Conservation (phyloP, 2,888 invertebrate species). For the Erebia aethiops region DNA sequence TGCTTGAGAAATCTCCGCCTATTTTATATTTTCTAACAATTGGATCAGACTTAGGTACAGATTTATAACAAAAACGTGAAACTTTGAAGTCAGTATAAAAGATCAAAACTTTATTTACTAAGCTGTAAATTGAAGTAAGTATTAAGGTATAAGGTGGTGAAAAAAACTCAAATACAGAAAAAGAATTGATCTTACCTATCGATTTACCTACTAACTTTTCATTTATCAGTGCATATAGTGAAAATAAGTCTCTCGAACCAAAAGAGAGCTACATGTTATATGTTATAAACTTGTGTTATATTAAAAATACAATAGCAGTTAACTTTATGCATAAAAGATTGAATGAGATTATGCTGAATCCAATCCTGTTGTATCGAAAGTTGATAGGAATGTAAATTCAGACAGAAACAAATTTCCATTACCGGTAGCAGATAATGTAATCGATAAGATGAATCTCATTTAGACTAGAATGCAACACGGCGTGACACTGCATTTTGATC, state of each 20-base stretch:
- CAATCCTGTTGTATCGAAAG: conserved; percentile 12
- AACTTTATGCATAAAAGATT: conserved; percentile 4
- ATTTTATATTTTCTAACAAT: no score
- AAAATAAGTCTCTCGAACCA: no score
- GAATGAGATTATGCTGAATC: conserved; percentile 6
- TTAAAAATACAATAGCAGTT: conserved; percentile 16
- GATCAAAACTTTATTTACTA: no score
- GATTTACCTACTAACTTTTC: no score
- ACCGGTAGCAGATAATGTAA: conserved; percentile 65
- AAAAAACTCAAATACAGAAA: no score
- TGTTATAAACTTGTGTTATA: not conserved
- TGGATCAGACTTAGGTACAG: no score
- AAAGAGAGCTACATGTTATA: not conserved
- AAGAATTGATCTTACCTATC: no score
- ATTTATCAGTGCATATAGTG: no score
- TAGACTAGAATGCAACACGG: conserved; percentile 56
- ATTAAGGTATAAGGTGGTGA: no score
- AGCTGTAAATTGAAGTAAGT: no score
- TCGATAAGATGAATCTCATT: conserved; percentile 68
- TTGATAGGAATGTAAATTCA: conserved; percentile 28
- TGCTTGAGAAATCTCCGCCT: not conserved
- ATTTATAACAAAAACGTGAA: no score
- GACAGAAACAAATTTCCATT: conserved; percentile 38
- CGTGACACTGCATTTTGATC: conserved; percentile 62
- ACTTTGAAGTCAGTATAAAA: no score